Percentiles rank a stretch among this genome's conserved stretches.
phyloP scores from a whole-genome alignment of 2,797 vertebrate genomes.

The Coregonus sp. region DNA sequence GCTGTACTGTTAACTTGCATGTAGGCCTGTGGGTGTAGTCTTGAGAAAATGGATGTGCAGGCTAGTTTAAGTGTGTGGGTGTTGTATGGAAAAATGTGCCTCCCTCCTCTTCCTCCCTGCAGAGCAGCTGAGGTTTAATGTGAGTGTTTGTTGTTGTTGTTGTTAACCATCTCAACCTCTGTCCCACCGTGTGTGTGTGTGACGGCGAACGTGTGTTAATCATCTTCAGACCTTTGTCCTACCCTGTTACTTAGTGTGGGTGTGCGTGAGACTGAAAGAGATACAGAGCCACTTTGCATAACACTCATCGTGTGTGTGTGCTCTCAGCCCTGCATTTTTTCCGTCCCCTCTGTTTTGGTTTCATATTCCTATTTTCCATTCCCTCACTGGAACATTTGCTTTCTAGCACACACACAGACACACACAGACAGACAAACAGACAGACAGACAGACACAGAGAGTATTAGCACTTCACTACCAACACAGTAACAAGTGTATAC shows the following conservation, averaged over 20 bases:
- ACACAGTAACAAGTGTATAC: not conserved
- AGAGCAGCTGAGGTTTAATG: not conserved
- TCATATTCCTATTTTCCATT: conserved; percentile 52
- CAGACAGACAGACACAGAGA: not conserved
- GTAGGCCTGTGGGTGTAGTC: not conserved
- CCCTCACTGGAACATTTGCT: conserved; percentile 19
- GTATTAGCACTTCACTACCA: not conserved
- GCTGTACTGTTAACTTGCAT: not conserved
- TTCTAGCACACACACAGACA: conserved; percentile 10
- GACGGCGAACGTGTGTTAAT: too few species aligned
- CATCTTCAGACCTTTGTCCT: not conserved
- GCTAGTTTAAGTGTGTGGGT: not conserved
- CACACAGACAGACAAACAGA: not conserved
- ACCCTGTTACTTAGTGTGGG: not conserved
- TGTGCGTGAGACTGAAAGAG: too few species aligned
- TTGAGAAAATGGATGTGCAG: not conserved
- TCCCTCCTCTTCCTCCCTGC: not conserved
- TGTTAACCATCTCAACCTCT: conserved; percentile 23
- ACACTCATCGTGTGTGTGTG: conserved; percentile 3
- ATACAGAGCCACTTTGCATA: conserved; percentile 29
- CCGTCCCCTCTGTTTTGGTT: conserved; percentile 42
- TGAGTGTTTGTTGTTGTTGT: conserved; percentile 1
- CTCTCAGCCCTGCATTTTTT: conserved; percentile 43
- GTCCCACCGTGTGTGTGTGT: not conserved
- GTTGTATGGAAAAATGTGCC: not conserved